Conservation (phyloP, 2,797 vertebrate species). For the Bradypodion pumilum region DNA sequence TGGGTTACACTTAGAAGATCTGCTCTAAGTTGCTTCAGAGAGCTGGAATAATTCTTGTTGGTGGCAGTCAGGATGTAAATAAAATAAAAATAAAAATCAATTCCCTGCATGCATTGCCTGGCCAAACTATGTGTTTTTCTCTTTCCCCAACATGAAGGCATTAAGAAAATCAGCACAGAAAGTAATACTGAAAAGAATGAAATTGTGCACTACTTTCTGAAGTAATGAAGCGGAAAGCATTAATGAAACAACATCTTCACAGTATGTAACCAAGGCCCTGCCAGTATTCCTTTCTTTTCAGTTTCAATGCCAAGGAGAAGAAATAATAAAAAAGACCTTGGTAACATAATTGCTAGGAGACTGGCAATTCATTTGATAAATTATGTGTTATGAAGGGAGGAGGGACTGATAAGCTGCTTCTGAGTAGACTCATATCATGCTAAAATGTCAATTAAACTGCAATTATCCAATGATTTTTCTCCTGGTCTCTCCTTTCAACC, state of each 20-base stretch:
- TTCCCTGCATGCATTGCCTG: not conserved
- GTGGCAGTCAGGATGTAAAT: too few relatives aligned
- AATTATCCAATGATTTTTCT: too few relatives aligned
- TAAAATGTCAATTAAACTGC: too few relatives aligned
- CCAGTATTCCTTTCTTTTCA: constrained; percentile 34
- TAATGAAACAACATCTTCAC: constrained; percentile 39
- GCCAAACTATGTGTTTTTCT: not conserved
- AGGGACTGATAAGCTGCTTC: too few relatives aligned
- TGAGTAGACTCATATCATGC: too few relatives aligned
- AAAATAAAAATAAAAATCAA: too few relatives aligned
- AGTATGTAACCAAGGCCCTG: not conserved
- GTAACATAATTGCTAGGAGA: not conserved
- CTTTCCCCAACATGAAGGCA: constrained; percentile 16
- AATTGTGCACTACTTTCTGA: constrained; percentile 36
- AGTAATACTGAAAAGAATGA: constrained; percentile 17
- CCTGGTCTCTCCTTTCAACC: too few relatives aligned
- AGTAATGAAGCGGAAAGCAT: constrained; percentile 44
- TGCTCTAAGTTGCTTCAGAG: not conserved
- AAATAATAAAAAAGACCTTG: constrained; percentile 24
- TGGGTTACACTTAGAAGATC: not conserved
- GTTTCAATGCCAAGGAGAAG: constrained; percentile 37
- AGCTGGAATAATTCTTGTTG: too few relatives aligned
- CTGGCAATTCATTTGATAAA: not conserved
- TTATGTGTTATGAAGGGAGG: too few relatives aligned
- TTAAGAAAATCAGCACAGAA: constrained; percentile 16